These are phyloP conservation scores for Eretmocerus hayati DNA, from an alignment of 2,888 invertebrate genomes.

Conservation along the genomic window DNA sequence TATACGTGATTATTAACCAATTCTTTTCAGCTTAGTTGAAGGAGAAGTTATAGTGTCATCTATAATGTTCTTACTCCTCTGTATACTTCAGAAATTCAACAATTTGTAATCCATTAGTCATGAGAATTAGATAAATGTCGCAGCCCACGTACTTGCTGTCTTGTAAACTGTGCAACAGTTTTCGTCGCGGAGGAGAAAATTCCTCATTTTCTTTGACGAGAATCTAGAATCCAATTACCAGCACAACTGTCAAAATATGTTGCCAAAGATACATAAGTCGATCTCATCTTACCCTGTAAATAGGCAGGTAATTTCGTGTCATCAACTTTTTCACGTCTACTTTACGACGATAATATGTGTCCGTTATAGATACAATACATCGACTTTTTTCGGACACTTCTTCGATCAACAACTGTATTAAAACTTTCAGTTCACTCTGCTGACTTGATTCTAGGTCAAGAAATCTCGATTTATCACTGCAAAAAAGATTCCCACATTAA, in stretches of 20 bases:
- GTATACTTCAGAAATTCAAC: constrained; percentile 62
- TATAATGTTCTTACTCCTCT: constrained; percentile 58
- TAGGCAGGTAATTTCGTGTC: constrained; percentile 22
- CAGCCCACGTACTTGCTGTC: constrained; percentile 57
- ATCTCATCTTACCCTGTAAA: constrained; percentile 31
- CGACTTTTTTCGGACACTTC: constrained; percentile 31
- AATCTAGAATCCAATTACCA: constrained; percentile 27
- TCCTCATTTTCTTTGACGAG: constrained; percentile 35
- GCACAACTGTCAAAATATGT: too few relatives aligned
- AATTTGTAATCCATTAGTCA: constrained; percentile 66
- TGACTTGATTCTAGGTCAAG: too few relatives aligned
- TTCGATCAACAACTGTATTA: too few relatives aligned
- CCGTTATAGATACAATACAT: constrained; percentile 38
- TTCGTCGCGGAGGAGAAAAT: constrained; percentile 30
- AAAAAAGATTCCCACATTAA: too few relatives aligned
- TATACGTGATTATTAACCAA: neutral
- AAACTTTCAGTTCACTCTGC: too few relatives aligned
- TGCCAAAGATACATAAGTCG: too few relatives aligned
- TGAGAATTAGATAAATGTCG: constrained; percentile 62
- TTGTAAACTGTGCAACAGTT: constrained; percentile 26
- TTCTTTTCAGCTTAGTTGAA: too few relatives aligned
- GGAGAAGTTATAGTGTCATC: too few relatives aligned
- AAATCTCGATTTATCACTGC: too few relatives aligned
- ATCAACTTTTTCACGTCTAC: constrained; percentile 25
- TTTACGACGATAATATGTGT: constrained; percentile 32